Evolutionary conservation across 2,888 invertebrate genomes (phyloP).

Genomic region (Agrochola litura): DNA sequence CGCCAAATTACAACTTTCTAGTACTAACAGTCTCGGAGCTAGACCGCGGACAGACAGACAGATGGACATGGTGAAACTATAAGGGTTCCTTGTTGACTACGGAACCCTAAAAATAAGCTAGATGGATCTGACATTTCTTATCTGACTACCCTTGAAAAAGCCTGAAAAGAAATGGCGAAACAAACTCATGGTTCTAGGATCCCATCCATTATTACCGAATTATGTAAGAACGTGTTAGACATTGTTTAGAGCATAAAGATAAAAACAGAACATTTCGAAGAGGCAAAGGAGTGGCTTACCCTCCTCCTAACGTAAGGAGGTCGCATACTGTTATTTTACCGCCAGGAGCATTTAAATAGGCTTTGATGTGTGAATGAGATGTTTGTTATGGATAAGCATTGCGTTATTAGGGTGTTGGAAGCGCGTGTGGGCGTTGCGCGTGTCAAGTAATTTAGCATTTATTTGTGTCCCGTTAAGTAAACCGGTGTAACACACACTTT

Average conservation of each 20-base stretch:
- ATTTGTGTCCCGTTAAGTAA: constrained; percentile 29
- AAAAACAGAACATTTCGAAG: not conserved
- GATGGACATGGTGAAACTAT: too few relatives aligned
- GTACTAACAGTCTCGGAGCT: too few relatives aligned
- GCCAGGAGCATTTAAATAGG: constrained; percentile 81
- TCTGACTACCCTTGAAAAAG: too few relatives aligned
- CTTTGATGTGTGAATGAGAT: constrained; percentile 83
- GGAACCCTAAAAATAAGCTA: too few relatives aligned
- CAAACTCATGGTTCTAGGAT: too few relatives aligned
- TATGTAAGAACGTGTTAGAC: too few relatives aligned
- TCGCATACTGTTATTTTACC: constrained; percentile 73
- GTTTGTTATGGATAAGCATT: constrained; percentile 73
- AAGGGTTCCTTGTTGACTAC: too few relatives aligned
- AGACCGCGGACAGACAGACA: too few relatives aligned
- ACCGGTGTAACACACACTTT: constrained; percentile 10
- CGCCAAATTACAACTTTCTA: too few relatives aligned
- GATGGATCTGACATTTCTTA: too few relatives aligned
- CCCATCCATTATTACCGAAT: too few relatives aligned
- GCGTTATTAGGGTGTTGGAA: constrained; percentile 51
- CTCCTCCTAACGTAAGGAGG: constrained; percentile 1
- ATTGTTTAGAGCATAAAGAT: not conserved
- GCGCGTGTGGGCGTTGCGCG: constrained; percentile 42
- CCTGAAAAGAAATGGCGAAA: too few relatives aligned
- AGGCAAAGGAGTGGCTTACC: constrained; percentile 4
- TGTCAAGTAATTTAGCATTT: constrained; percentile 47